Evolutionary conservation across 2,888 invertebrate genomes (phyloP), one percentile per base, ranked within the genome.

Genomic region (Fragum sueziense): DNA sequence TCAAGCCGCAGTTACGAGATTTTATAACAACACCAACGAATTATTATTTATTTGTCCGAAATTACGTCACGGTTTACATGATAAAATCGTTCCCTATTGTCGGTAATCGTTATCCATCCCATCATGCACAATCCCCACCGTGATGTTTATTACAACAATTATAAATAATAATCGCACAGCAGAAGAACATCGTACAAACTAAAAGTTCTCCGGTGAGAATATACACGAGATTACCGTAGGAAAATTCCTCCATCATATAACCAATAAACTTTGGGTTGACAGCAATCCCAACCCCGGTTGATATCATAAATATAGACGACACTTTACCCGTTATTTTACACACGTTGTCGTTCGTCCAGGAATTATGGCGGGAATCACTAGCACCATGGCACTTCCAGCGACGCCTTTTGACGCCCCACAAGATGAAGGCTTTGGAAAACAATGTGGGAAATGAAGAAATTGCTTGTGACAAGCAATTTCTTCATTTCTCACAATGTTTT

Each of bases 301-400:
- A 57, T 20, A 81, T 68, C 72, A 81, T 57, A 11, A 81, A 72
- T 25, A 81, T 31, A 4, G 81, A 69, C 7, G 81, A 68, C 20
- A 81, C 54, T 25, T 70, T 67, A n/a, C 81, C 81, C 1, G 81
- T 72, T 14, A 81, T 67, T n/a, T 61, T 54, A 37, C 81, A 81
- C 17, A 81, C 72, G 34, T 81, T 59, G 29, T 71, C 74, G 29
- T 68, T 71, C 25, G 81, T 78, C 81, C 81, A 81, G 25, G 81
- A 78, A 81, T 71, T 9, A 70, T 62, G n/a, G 74, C 62, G 6
- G 81, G 81, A 59, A 78, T 75, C 3, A 82, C 76, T 0, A 73
- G 61, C 22, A 81, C 81, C 81, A 81, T 81, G 22, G 67, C 67
- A 27, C 72, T 65, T 11, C 81, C 81, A 7, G 81, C 77, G 9